These are phyloP conservation scores for Chironomus tentans DNA, from an alignment of 2,888 invertebrate species.

Conservation along the genomic window DNA sequence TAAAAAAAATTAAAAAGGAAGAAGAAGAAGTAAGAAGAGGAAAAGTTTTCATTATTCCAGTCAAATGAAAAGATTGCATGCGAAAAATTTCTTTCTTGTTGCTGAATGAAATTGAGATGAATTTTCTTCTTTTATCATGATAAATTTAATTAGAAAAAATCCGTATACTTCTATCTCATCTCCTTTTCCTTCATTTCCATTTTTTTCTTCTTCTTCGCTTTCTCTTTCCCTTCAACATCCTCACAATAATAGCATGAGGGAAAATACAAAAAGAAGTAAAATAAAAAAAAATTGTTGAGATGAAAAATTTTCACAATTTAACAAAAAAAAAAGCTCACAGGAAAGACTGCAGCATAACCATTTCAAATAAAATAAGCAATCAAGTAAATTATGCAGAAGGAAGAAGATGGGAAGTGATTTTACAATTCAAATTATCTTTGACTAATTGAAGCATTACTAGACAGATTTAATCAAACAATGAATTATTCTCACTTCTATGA, in stretches of 20 bases:
- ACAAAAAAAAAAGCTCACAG: neutral
- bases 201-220: too few species aligned
- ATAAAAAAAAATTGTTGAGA: too few species aligned
- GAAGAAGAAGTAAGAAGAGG: neutral
- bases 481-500: neutral
- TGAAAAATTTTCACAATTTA: slow-evolving; percentile 6
- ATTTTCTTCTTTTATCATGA: slow-evolving; percentile 11
- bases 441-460: neutral
- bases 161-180: neutral
- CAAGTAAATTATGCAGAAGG: neutral
- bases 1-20: neutral
- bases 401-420: neutral
- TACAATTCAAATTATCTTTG: slow-evolving; percentile 3
- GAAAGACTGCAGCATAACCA: neutral
- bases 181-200: neutral
- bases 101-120: slow-evolving; percentile 2
- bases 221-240: too few species aligned
- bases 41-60: neutral
- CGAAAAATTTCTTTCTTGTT: neutral
- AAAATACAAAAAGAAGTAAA: too few species aligned
- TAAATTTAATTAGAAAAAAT: slow-evolving; percentile 14
- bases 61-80: neutral
- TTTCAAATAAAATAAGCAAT: neutral
- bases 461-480: slow-evolving; percentile 3
- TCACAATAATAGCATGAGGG: too few species aligned